Conservation (phyloP, 1,140 invertebrate species). For the Monomorium pharaonis region DNA sequence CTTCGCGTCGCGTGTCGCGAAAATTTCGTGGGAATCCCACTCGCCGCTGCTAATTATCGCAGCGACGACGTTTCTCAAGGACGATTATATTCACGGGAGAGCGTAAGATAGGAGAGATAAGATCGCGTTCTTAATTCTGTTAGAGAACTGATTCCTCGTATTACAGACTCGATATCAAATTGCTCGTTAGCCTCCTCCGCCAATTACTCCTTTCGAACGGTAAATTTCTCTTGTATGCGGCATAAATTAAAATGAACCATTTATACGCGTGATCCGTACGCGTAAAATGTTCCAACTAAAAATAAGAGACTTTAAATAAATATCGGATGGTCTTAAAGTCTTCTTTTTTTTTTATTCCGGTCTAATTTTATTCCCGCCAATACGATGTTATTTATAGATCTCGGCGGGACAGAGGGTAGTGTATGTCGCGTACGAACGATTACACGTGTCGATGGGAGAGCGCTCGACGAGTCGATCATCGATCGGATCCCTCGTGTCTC, state of each 20-base stretch:
- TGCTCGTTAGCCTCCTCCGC: neutral
- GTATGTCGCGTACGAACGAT: conserved; percentile 22
- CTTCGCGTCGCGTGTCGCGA: conserved; percentile 43
- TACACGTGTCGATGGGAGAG: conserved; percentile 42
- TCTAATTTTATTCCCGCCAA: conserved; percentile 42
- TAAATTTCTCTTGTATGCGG: neutral
- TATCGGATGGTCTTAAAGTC: conserved; percentile 25
- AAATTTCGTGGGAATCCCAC: conserved; percentile 36
- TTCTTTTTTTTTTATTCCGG: conserved; percentile 7
- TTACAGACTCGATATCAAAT: neutral
- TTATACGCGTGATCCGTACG: neutral
- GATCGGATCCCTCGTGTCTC: conserved; percentile 14
- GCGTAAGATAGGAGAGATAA: neutral
- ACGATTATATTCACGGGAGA: neutral
- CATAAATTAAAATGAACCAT: neutral
- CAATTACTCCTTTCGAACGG: neutral
- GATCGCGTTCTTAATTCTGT: neutral
- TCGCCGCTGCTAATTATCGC: conserved; percentile 13
- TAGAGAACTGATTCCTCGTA: neutral
- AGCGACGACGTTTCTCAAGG: conserved; percentile 44
- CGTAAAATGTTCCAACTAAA: conserved; percentile 19
- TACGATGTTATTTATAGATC: conserved; percentile 50
- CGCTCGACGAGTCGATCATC: conserved; percentile 27
- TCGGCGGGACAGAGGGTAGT: neutral
- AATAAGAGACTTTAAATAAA: conserved; percentile 49